Percentiles rank a stretch among this genome's conserved stretches.
Evolutionary conservation across 2,888 invertebrate species (phyloP).

Genomic region (Cantharis rufa): DNA sequence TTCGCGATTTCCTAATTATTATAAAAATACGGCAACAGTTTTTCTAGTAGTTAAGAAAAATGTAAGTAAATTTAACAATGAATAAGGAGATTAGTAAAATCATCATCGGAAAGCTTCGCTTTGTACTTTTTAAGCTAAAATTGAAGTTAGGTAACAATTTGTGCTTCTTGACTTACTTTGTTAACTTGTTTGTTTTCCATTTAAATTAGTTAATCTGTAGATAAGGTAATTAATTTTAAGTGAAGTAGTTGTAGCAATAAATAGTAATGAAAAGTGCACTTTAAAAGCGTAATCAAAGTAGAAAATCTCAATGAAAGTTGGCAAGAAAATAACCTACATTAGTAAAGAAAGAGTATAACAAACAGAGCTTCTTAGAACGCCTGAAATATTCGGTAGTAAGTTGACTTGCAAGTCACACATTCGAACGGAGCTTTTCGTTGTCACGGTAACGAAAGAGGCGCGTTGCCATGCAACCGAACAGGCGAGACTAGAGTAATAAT

Average conservation of each 20-base stretch:
- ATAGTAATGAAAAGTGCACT: conserved; percentile 10
- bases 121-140: not conserved
- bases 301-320: conserved; percentile 41
- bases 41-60: not conserved
- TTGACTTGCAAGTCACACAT: conserved; percentile 53
- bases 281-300: conserved; percentile 32
- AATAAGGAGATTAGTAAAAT: not conserved
- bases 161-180: not conserved
- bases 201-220: not conserved
- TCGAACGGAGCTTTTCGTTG: conserved; percentile 39
- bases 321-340: conserved; percentile 46
- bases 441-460: conserved; percentile 46
- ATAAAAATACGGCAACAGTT: not conserved
- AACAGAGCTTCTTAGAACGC: conserved; percentile 45
- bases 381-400: conserved; percentile 42
- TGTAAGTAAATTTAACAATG: not conserved
- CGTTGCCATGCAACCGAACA: conserved; percentile 46
- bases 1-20: not conserved
- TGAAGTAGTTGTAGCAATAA: not conserved
- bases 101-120: not conserved
- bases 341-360: conserved; percentile 43
- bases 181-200: not conserved
- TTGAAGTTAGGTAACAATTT: not conserved
- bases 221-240: not conserved
- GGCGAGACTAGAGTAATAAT: conserved; percentile 47